phyloP scores from a whole-genome alignment of 2,113 vertebrate genomes.

The Dicaeum eximium region DNA sequence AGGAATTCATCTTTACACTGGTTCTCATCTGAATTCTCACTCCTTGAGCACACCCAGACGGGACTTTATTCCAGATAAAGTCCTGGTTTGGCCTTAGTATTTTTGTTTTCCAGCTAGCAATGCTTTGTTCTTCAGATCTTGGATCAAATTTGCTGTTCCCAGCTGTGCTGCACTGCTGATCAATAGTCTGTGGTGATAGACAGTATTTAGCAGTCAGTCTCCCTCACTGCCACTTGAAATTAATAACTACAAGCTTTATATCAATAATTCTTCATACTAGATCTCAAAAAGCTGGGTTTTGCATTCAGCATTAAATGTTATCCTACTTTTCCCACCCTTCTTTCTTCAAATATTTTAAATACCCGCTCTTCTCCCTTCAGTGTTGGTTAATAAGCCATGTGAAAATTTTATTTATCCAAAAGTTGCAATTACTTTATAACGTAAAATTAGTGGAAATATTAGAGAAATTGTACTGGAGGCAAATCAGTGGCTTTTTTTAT shows the following conservation, averaged over 20 bases:
- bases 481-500: neutral
- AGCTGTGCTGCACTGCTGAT: neutral
- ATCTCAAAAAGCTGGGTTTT: neutral
- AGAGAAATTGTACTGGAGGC: neutral
- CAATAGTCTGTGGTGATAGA: neutral
- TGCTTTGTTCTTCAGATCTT: neutral
- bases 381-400: neutral
- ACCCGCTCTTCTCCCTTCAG: neutral
- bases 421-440: neutral
- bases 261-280: neutral
- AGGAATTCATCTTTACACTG: neutral
- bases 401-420: neutral
- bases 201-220: neutral
- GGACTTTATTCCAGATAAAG: neutral
- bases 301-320: neutral
- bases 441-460: neutral
- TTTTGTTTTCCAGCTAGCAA: neutral
- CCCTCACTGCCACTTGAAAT: neutral
- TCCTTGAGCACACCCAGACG: neutral
- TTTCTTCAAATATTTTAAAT: neutral
- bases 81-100: fast-evolving
- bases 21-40: neutral
- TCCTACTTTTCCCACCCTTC: neutral
- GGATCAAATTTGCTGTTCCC: neutral
- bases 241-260: neutral